Base-by-base conservation (phyloP, 2,113 vertebrate species). In the Peucedramus taeniatus region DNA sequence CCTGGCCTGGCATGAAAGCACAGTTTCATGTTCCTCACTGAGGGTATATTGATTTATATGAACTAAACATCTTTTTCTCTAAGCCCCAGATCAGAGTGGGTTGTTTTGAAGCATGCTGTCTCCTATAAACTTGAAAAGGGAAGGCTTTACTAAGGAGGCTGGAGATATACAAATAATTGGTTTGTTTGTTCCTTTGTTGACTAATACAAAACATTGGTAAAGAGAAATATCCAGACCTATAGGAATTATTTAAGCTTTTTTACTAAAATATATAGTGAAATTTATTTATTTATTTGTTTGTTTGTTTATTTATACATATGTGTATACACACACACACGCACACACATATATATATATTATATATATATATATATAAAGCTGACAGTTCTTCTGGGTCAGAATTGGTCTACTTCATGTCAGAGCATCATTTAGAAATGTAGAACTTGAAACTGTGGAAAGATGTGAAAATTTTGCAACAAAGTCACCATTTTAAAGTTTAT, bases 21-120 rank as follows among this genome's bases (percentile, higher is more conserved):
- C 33, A 45, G 71, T 37, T 88, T 94, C 49, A 2, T 86, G 54
- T 92, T 94, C 64, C 42, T 95, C 23, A 42, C 47, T 64, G 83
- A 83, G 87, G 37, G 5, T 49, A 15, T 82, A 94, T 90, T 94
- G 96, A 94, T 96, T 97, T 81, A 22, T 94, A 66, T 53, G 68
- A 94, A 64, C 49, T 63, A 83, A 94, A 39, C 68, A 45, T 78
- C 64, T 81, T 80, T 83, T 85, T 71, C 68, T 83, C n/a, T 66
- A 68, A 90, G 72, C n/a, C 37, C 21, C 61, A 87, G 15, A 71
- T 54, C 64, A 78, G 37, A 68, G 44, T 18, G 44, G 35, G 30
- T 78, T 95, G 47, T 92, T 96, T 83, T 93, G 57, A 87, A 96
- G 45, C 54, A 26, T 60, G 28, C 60, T 94, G 39, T 50, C 28